Percentiles rank a stretch among this genome's conserved stretches.
phyloP scores from a whole-genome alignment of 2,888 invertebrate genomes.

The Macropis europaea region DNA sequence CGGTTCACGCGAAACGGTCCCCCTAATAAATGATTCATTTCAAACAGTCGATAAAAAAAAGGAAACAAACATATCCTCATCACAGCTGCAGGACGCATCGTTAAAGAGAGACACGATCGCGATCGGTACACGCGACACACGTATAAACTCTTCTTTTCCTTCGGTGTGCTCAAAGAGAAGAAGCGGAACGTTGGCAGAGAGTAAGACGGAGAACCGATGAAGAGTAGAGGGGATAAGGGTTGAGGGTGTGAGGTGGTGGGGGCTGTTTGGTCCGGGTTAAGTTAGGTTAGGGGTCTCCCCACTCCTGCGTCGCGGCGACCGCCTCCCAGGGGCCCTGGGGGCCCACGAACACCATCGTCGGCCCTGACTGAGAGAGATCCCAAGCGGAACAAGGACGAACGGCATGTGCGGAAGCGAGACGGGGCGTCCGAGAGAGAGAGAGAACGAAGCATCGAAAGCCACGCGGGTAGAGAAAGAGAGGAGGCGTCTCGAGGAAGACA shows the following conservation, averaged over 20 bases:
- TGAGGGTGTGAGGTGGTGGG: slow-evolving; percentile 69
- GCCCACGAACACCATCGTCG: slow-evolving; percentile 73
- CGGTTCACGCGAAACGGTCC: slow-evolving; percentile 10
- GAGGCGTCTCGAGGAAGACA: slow-evolving; percentile 23
- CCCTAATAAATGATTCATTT: slow-evolving; percentile 33
- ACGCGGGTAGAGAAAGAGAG: slow-evolving; percentile 51
- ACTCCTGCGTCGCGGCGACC: slow-evolving; percentile 57
- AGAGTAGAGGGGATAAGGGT: slow-evolving; percentile 55
- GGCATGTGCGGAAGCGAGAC: slow-evolving; percentile 24
- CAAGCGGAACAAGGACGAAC: slow-evolving; percentile 26
- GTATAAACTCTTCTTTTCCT: slow-evolving; percentile 52
- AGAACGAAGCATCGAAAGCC: slow-evolving; percentile 35
- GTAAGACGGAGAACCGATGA: not conserved
- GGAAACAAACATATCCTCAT: slow-evolving; percentile 4
- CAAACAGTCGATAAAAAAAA: not conserved
- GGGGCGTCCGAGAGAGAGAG: slow-evolving; percentile 19
- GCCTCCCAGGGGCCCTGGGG: slow-evolving; percentile 75
- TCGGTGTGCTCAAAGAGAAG: slow-evolving; percentile 51
- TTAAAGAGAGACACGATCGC: slow-evolving; percentile 26
- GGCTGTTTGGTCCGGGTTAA: slow-evolving; percentile 65
- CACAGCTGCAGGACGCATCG: slow-evolving; percentile 24
- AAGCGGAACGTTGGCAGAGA: not conserved
- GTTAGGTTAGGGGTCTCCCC: slow-evolving; percentile 74
- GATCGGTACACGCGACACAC: slow-evolving; percentile 48
- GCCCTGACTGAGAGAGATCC: slow-evolving; percentile 64